Evolutionary conservation across 2,113 vertebrate genomes (phyloP), one percentile per base, ranked within the genome.

Genomic region (Psilopogon haemacephalus): DNA sequence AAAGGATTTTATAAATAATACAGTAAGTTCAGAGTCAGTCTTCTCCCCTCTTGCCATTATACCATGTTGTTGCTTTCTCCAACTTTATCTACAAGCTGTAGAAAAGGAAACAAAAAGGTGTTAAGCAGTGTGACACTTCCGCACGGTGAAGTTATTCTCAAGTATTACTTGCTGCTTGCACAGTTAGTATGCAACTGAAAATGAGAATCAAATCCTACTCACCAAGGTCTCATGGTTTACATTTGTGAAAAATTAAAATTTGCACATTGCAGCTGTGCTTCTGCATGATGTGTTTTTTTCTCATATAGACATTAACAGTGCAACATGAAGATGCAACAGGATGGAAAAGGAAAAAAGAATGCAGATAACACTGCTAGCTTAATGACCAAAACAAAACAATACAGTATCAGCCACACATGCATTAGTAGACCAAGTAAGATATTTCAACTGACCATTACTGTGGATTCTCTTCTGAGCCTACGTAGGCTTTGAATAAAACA

Each of bases 61-160:
- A 99, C 99, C 99, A 99, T 99, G 95, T 98, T 99, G 98, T 98
- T 99, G 98, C 99, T 98, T 97, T 99, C 99, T 93, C 98, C 98
- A 94, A 96, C 98, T 98, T 98, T 98, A 98, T 99, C 99, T 98
- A 98, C 98, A 91, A 98, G 98, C 99, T 99, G 98, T 67, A 92
- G 95, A 62, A 88, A 88, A 96, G 77, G 88, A 97, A 58, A 96
- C 50, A 96, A 86, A 89, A 78, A 92, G 55, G 42, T 79, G 89
- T 96, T 76, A 92, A 78, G 69, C 10, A 28, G 19, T 13, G 12
- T 83, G 56, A 73, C 24, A 63, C 46, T 75, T 50, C 72, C 5
- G 50, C 24, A 87, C 44, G 83, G n/a, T 85, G 8, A 84, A 95
- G 71, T 85, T 54, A 37, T 56, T 97, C 75, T 77, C 84, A 93